Base-by-base conservation (phyloP, 92 coral and sea anemone genomes). In the Palythoa heliodiscus region DNA sequence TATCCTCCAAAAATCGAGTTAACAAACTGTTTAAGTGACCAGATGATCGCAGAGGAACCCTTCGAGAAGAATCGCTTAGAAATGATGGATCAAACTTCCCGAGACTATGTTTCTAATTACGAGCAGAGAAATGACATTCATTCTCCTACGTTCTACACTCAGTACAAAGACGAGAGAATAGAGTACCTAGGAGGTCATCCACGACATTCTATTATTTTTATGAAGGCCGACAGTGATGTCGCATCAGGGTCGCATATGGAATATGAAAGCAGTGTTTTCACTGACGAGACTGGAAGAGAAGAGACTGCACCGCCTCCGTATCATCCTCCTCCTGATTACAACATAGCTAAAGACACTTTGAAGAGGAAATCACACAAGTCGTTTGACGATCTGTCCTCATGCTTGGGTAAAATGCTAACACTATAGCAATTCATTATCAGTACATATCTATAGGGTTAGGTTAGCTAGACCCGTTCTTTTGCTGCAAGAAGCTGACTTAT, bases 241-340 rank as follows among this genome's bases (percentile, higher is more conserved):
- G 72, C 70, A 54, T 76, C 85, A 14, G 94, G 89, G 83, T 75
- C 89, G 57, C 83, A 83, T 38, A 77, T 92, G 70, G 95, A 92
- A 50, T 77, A 86, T 52, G 95, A 83, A 10, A 95, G 90, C 77
- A 88, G 84, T 75, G 95, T 92, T 35, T 92, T 92, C 64, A 87
- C 94, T 52, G 93, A 90, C 19, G 90, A 87, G 35, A 76, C 83
- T 16, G 73, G 81, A 3, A 69, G 74, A 67, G 82, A 74, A 50
- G 84, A 67, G 11, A 60, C 25, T 11, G 87, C 70, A 13, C 95
- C 95, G 5, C 95, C 95, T 19, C 88, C 90, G 4, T 93, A 92
- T 76, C 78, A 58, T 19, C 88, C 93, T 8, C 98, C 98, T 6
- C 98, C 98, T 24, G 92, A 87, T 67, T 94, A 94, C 84, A 82